Evolutionary conservation across 2,888 invertebrate species (phyloP), one percentile per base, ranked within the genome.

Genomic region (Netelia fuscicornis): DNA sequence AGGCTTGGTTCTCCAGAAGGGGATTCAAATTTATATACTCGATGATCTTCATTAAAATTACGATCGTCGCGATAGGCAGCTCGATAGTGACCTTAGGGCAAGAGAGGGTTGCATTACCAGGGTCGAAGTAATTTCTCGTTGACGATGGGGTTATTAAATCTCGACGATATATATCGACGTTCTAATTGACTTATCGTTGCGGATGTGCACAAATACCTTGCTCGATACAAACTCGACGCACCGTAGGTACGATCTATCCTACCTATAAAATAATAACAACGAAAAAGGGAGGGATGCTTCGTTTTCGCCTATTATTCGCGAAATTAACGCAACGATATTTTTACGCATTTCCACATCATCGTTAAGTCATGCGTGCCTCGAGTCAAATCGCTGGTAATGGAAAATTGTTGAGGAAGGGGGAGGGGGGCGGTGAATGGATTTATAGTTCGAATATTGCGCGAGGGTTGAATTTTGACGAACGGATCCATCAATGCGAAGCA

Each of bases 171-270:
- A 54, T 62, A 8, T 23, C 30, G n/a, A 68, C 17, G n/a, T 48
- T 48, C 68, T 78, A 78, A 84, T 84, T 84, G 74, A 84, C 77
- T 84, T 60, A 68, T 84, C 56, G 11, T 30, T 56, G 42, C 3
- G 42, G 56, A 58, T 70, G 48, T 17, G 10, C 13, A 17, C 30
- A 64, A 37, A 44, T 42, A 54, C 23, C 42, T 56, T 23, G 13
- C 20, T 13, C 23, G 0, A 13, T 10, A 67, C n/a, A 10, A 13
- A 48, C 25, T 17, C 3, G 0, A 2, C 6, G 13, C 17, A 30
- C 13, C 11, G 17, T 17, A 17, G 17, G 6, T 23, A 1, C 23
- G n/a, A 48, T 13, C 11, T 48, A 10, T 17, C 17, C 17, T 17
- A 17, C 17, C 17, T 17, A 17, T 17, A 17, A 17, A 17, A 60